Base-by-base conservation (phyloP, 30 jellyfish, hydroid and myxozoan species). In the Aurelia aurita complex sp. Pacific region DNA sequence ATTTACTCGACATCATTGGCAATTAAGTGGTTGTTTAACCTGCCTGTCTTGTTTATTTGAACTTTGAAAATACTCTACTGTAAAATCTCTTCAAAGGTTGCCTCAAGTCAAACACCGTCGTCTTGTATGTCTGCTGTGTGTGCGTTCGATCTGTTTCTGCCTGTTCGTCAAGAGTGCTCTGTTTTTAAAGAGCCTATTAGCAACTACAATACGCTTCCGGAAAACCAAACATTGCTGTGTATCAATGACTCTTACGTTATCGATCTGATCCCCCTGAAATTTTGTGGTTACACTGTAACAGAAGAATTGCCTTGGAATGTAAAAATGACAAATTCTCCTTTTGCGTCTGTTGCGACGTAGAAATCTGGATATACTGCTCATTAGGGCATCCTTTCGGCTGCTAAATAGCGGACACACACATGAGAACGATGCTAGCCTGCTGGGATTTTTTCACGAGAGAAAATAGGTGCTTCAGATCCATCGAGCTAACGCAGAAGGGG, bases 121-220 rank as follows among this genome's bases (percentile, higher is more conserved):
- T 52, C 59, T 46, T 46, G 57, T 46, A 46, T 23, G 54, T 43
- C 89, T 64, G 50, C 73, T 10, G 54, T 32, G 55, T 65, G 32
- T 69, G 87, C 87, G 82, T 60, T 77, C 55, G 61, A 4, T 55
- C 35, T 78, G 60, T 67, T 61, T 73, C 93, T 84, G 87, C 42
- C 60, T 51, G 36, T 1, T 50, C 34, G 8, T 18, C 35, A 80
- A 36, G 74, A 51, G 77, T 81, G 86, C 69, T 18, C 93, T 64
- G 75, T 52, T 74, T 83, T 84, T 81, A 83, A 74, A 84, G 74
- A 64, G 79, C 65, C 84, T 54, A 65, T 74, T 84, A 84, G 67
- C 43, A 64, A 15, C 82, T 69, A 84, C 93, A 84, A 84, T 73
- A 84, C 17, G 93, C 93, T 84, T 84, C 93, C 93, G 93, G 93